A percentile compares a stretch with the other conserved stretches of the same genome.
Conservation (phyloP, 2,888 invertebrate species). For the Thera britannica region DNA sequence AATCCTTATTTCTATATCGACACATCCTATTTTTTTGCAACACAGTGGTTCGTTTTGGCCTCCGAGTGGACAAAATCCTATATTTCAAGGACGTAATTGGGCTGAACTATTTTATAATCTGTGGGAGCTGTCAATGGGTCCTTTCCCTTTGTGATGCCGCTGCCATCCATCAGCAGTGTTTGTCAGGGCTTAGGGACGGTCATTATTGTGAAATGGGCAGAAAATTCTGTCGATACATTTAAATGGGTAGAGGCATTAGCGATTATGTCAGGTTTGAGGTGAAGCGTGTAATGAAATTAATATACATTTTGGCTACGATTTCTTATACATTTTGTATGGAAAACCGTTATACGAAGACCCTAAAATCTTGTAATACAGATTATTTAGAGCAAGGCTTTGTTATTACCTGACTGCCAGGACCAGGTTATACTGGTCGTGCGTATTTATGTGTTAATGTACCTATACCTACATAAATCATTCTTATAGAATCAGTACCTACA, state of each 20-base stretch:
- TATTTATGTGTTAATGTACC: not conserved
- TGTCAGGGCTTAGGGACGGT: constrained; percentile 58
- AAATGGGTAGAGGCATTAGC: constrained; percentile 65
- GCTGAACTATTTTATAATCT: constrained; percentile 34
- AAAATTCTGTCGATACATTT: constrained; percentile 71
- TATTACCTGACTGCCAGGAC: not conserved
- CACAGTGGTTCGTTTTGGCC: constrained; percentile 47
- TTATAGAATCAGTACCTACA: too few relatives aligned
- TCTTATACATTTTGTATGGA: constrained; percentile 13
- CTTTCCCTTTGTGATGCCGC: constrained; percentile 71
- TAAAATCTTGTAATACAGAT: not conserved
- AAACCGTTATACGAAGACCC: not conserved
- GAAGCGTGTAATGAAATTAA: constrained; percentile 55
- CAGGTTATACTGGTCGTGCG: too few relatives aligned
- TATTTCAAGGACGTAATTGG: constrained; percentile 63
- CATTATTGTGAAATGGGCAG: constrained; percentile 76
- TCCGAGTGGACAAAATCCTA: constrained; percentile 62
- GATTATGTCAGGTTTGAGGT: constrained; percentile 63
- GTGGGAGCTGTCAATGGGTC: constrained; percentile 65
- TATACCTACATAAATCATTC: too few relatives aligned
- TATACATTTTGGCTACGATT: constrained; percentile 26
- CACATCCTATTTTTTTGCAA: constrained; percentile 48
- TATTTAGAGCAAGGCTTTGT: not conserved
- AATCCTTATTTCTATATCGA: constrained; percentile 28
- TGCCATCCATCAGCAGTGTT: constrained; percentile 77